Base-by-base conservation (phyloP, 1,140 invertebrate species). In the Cherax destructor region DNA sequence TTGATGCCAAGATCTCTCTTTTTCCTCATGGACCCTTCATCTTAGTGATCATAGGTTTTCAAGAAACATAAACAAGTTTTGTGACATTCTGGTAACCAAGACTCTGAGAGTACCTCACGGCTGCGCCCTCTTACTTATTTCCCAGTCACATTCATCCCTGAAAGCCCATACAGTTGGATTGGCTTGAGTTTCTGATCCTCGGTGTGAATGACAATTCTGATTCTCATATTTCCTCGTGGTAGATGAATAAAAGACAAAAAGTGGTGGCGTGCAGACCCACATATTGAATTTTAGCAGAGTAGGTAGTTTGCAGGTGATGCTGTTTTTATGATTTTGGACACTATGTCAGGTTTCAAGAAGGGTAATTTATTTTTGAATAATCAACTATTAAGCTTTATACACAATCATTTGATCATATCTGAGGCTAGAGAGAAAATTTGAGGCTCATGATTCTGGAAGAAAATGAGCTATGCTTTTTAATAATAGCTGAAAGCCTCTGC, bases 201-300 rank as follows among this genome's bases (percentile, higher is more conserved):
- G 13, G 52, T 83, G 59, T 83, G 81, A 65, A 49, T 69, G 79
- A 52, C 79, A 3, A 65, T 41, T 65, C 50, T 83, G 81, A 83
- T 83, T 83, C 81, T 83, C 81, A 83, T 4, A 18, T 65, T 65
- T 49, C 47, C 81, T 83, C 61, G 56, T 83, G 81, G 81, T 61
- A 83, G 61, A 83, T 56, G 69, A 47, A 83, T 69, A 83, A 69
- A 49, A 83, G n/a, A 83, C 50, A 59, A 47, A 21, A 24, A 50
- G 47, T 81, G 16, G 79, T 59, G 50, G 24, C 11, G 13, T 81
- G 9, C 49, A 56, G 47, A 83, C 7, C 30, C 59, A 65, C 59
- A 24, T 61, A 49, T 79, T n/a, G 50, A 50, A 30, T 49, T n/a
- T n/a, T 78, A 47, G 49, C 52, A 61, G n/a, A 49, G 81, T 69